Evolutionary conservation across 1,140 invertebrate genomes (phyloP).

Genomic region (Brachionus rubens): DNA sequence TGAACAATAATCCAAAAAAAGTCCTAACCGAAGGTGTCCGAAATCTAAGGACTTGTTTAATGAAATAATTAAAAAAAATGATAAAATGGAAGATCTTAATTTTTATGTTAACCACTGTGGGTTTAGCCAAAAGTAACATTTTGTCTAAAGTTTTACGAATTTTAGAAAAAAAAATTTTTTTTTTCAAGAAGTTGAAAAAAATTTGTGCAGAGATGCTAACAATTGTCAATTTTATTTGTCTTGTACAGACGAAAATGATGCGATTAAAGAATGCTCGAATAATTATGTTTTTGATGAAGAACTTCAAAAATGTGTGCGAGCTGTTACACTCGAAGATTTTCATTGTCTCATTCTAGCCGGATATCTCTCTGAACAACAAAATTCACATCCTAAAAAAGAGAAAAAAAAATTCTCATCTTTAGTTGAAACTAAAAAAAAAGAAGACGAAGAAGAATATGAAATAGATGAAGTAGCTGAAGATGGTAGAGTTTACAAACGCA

Average conservation of each 20-base stretch:
- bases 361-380: neutral
- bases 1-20: too few relatives aligned
- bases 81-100: too few relatives aligned
- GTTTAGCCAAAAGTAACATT: neutral
- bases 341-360: conserved; percentile 2
- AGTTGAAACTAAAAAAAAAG: neutral
- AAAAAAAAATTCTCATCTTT: neutral
- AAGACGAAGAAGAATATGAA: neutral
- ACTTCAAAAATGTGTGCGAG: conserved; percentile 41
- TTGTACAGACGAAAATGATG: neutral
- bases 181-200: conserved; percentile 17
- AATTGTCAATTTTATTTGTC: conserved; percentile 39
- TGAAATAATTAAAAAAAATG: too few relatives aligned
- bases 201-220: neutral
- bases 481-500: conserved; percentile 48
- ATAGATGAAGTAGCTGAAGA: neutral
- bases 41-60: too few relatives aligned
- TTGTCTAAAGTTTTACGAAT: too few relatives aligned
- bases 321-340: conserved; percentile 22
- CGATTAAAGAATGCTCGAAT: neutral
- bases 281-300: conserved; percentile 22
- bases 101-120: too few relatives aligned
- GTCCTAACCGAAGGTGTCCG: too few relatives aligned
- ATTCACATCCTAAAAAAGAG: neutral
- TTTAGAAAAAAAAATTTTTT: neutral